These are phyloP conservation scores for Scelioninae gen. 2 DNA, from an alignment of 2,888 invertebrate species.

Conservation along the genomic window DNA sequence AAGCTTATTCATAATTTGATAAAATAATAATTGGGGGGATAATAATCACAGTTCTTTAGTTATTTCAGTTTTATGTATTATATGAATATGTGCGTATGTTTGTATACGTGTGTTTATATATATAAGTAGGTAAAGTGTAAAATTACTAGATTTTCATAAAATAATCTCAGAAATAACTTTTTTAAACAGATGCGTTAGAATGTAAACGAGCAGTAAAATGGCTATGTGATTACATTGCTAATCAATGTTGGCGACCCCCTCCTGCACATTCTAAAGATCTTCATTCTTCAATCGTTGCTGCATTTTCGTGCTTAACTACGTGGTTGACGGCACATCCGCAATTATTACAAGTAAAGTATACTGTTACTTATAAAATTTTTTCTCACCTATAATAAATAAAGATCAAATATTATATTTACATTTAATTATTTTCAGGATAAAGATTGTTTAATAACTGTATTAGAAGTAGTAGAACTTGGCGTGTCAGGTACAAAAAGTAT, in stretches of 20 bases:
- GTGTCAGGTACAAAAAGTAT: slow-evolving; percentile 95
- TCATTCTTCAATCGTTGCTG: slow-evolving; percentile 95
- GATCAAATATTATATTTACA: background rate
- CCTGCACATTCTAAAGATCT: slow-evolving; percentile 95
- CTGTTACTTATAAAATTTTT: background rate
- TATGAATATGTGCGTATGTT: too few relatives aligned
- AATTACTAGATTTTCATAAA: too few relatives aligned
- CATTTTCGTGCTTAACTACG: slow-evolving; percentile 92
- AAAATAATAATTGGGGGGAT: too few relatives aligned
- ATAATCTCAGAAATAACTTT: too few relatives aligned
- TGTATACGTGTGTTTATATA: too few relatives aligned
- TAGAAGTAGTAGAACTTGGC: slow-evolving; percentile 98
- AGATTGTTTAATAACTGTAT: slow-evolving; percentile 92
- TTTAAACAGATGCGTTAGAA: slow-evolving; percentile 90
- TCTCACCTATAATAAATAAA: background rate
- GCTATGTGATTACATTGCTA: slow-evolving; percentile 98
- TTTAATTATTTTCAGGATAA: slow-evolving; percentile 78
- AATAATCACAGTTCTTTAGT: too few relatives aligned
- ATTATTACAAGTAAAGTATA: slow-evolving; percentile 78
- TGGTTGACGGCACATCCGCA: slow-evolving; percentile 96
- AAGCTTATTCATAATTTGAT: too few relatives aligned
- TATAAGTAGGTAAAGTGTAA: too few relatives aligned
- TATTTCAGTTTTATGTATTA: too few relatives aligned
- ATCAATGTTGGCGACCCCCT: slow-evolving; percentile 95
- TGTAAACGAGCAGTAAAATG: slow-evolving; percentile 96